These are phyloP conservation scores for Laspeyria flexula DNA, from an alignment of 2,888 invertebrate species.

Conservation along the genomic window DNA sequence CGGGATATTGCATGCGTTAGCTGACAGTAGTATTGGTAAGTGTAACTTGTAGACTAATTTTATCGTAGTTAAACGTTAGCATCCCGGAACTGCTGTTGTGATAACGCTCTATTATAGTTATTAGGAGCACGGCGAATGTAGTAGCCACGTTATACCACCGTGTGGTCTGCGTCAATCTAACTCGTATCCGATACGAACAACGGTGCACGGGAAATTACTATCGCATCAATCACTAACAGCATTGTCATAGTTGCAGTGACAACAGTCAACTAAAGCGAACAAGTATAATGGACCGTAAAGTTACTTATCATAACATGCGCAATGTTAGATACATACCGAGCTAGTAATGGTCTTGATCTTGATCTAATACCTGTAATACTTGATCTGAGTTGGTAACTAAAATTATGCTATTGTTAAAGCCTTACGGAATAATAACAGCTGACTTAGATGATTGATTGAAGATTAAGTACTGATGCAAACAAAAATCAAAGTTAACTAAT, in stretches of 20 bases:
- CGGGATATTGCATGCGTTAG: conserved; percentile 73
- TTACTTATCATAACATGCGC: conserved; percentile 33
- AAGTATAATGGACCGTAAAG: conserved; percentile 46
- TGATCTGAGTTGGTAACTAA: background rate
- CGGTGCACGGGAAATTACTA: conserved; percentile 78
- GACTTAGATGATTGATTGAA: background rate
- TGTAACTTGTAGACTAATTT: conserved; percentile 53
- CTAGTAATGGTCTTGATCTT: conserved; percentile 30
- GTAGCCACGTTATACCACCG: conserved; percentile 51
- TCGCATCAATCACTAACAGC: conserved; percentile 77
- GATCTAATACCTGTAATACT: conserved; percentile 18
- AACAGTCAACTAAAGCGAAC: conserved; percentile 51
- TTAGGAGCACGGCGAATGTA: conserved; percentile 63
- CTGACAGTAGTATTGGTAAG: conserved; percentile 73
- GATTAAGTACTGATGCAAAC: too few relatives aligned
- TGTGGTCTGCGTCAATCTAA: conserved; percentile 66
- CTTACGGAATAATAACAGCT: background rate
- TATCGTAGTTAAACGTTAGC: conserved; percentile 52
- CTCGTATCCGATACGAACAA: conserved; percentile 82
- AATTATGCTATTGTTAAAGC: background rate
- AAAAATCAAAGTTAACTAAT: too few relatives aligned
- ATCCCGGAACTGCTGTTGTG: conserved; percentile 59
- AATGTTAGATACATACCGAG: conserved; percentile 27
- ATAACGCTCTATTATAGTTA: conserved; percentile 70
- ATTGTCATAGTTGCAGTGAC: conserved; percentile 74